A percentile compares a stretch with the other conserved stretches of the same genome.
Evolutionary conservation across 2,797 vertebrate species (phyloP).

Genomic region (Tolypeutes matacus): DNA sequence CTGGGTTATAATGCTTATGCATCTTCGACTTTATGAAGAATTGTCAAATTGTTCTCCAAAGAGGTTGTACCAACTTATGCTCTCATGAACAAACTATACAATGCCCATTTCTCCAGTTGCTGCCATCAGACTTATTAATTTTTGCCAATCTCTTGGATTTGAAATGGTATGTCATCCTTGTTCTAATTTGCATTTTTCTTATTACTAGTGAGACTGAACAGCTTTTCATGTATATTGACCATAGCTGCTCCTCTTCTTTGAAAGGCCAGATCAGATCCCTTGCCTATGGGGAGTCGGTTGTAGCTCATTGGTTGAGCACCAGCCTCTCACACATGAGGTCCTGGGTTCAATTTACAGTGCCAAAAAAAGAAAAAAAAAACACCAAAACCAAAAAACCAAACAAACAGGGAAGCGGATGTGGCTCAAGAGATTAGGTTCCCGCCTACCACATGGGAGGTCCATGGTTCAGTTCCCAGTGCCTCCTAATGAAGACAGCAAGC

Average conservation of each 20-base stretch:
- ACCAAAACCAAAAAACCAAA: too few species aligned
- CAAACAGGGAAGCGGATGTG: too few species aligned
- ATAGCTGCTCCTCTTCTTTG: neutral
- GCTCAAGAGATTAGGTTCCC: too few species aligned
- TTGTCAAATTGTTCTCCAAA: neutral
- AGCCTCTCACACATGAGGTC: too few species aligned
- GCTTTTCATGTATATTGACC: neutral
- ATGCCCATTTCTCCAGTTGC: neutral
- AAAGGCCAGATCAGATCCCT: neutral
- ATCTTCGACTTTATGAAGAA: neutral
- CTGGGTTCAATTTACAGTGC: too few species aligned
- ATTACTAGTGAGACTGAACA: constrained; percentile 12
- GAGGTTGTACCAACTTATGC: neutral
- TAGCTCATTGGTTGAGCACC: too few species aligned
- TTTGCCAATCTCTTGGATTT: neutral
- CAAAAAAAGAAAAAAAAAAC: too few species aligned
- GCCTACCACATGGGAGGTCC: too few species aligned
- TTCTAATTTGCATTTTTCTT: constrained; percentile 32
- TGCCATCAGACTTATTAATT: neutral
- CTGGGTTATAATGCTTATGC: neutral
- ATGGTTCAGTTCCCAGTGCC: too few species aligned
- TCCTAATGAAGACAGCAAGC: too few species aligned
- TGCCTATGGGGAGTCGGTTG: too few species aligned
- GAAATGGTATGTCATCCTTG: neutral
- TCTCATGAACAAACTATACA: neutral